Base-by-base conservation (phyloP, 2,797 vertebrate genomes). In the Buphagus erythrorhynchus region DNA sequence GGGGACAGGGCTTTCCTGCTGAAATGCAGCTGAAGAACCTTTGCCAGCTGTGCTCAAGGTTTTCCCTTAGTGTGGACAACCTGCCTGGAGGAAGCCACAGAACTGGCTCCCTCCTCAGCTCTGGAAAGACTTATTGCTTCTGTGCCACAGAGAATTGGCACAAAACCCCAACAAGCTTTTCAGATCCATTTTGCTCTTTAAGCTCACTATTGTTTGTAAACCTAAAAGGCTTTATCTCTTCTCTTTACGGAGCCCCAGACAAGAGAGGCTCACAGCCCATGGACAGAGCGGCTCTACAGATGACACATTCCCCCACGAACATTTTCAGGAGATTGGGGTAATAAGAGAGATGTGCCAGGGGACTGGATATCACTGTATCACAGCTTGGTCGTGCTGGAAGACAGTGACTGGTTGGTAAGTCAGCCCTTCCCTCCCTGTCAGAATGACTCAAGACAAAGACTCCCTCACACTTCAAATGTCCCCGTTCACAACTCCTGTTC, bases 371-470 rank as follows among this genome's bases (percentile, higher is more conserved):
- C 90, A 87, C 94, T 1, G 14, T 85, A 80, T 80, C 85, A 61
- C 81, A 88, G 94, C 94, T 94, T 19, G 1, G 87, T 86, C 4
- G 42, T 71, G 91, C 94, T 95, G 91, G 85, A 95, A 95, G 87
- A 90, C 86, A 90, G 93, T 3, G 68, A 91, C 75, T 90, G 87
- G 57, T 83, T 94, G 87, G 85, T 89, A 95, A 89, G n/a, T 29
- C 86, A 94, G 92, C 72, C 74, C 88, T 95, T 93, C 94, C 90
- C 94, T 88, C 81, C 33, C 80, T 66, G 71, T 61, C 83, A 68
- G 93, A 75, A 96, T 90, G 83, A 92, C 86, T 96, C 92, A 93
- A 95, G 94, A 96, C 75, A 97, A 96, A 94, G 90, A 94, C 88
- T 93, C 86, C 86, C 28, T 86, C 83, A 66, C 89, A 86, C 58